Evolutionary conservation across 2,888 invertebrate species (phyloP), one percentile per base, ranked within the genome.

Genomic region (Zelleria hepariella): DNA sequence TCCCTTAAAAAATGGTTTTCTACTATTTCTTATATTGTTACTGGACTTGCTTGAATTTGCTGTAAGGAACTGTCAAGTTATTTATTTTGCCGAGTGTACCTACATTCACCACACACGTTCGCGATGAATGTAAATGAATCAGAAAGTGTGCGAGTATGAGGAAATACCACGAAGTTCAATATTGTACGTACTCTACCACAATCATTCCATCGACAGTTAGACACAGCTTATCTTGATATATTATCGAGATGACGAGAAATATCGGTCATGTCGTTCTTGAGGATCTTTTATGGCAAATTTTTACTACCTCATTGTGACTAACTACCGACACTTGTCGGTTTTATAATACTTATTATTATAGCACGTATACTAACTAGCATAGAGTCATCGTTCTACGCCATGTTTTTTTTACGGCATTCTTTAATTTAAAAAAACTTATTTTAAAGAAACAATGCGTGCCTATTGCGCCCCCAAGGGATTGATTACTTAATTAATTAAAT

Each of bases 71-170:
- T n/a, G n/a, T n/a, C n/a, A n/a, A n/a, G n/a, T n/a, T n/a, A n/a
- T n/a, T n/a, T n/a, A n/a, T n/a, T n/a, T 15, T 42, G 32, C 4
- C 32, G 32, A 42, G 3, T 42, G 32, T 15, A 42, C 2, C 15
- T 42, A 42, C 15, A 42, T 42, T 42, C 32, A 15, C 32, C 15
- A 42, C 32, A 42, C 32, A 42, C 32, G 32, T 42, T 42, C 32
- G 32, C 32, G 32, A 42, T 42, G 85, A 80, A 86, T 85, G 83
- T 80, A 78, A 85, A 86, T 86, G 81, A 85, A 77, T 82, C 84
- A 80, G 78, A 81, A 82, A 78, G 77, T 78, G 23, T 57, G 76
- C 75, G 76, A 74, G 69, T 78, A 78, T 74, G 73, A 82, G 82
- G 80, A 85, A 85, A 86, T 86, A 83, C 82, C 82, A 70, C 53